These are phyloP conservation scores for Eleutherodactylus coqui DNA, from an alignment of 2,797 vertebrate genomes.

Conservation along the genomic window DNA sequence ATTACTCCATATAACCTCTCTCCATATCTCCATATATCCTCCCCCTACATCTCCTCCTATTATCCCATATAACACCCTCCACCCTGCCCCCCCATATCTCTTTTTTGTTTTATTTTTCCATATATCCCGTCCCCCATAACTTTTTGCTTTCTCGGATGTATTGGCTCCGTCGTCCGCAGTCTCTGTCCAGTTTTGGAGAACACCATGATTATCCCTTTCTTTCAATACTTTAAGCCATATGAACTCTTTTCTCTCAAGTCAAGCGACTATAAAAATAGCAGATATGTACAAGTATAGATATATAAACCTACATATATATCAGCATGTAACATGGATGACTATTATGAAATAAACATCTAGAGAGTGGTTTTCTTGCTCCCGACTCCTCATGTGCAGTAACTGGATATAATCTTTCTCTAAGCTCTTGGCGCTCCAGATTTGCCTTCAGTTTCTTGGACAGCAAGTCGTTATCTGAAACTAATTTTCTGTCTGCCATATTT, in stretches of 20 bases:
- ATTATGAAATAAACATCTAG: slow-evolving; percentile 30
- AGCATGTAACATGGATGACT: slow-evolving; percentile 23
- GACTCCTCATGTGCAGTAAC: too few relatives aligned
- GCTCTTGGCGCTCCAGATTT: background rate
- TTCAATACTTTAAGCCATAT: slow-evolving; percentile 42
- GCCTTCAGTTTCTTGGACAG: background rate
- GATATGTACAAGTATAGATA: background rate
- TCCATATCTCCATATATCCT: too few relatives aligned
- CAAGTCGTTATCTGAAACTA: background rate
- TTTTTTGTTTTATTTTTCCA: too few relatives aligned
- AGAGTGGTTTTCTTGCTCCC: background rate
- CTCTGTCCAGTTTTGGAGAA: background rate
- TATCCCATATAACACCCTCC: too few relatives aligned
- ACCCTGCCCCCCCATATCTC: too few relatives aligned
- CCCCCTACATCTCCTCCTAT: too few relatives aligned
- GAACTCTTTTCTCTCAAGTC: slow-evolving; percentile 19
- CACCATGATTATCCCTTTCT: background rate
- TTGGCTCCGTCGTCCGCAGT: background rate
- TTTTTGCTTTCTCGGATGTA: background rate
- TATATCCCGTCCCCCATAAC: too few relatives aligned
- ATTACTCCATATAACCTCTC: too few relatives aligned
- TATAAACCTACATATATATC: background rate
- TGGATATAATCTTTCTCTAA: background rate
- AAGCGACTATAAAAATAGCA: background rate
- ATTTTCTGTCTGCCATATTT: background rate